These are phyloP conservation scores for Pelochelys cantorii DNA, from an alignment of 2,797 vertebrate species.

Conservation along the genomic window DNA sequence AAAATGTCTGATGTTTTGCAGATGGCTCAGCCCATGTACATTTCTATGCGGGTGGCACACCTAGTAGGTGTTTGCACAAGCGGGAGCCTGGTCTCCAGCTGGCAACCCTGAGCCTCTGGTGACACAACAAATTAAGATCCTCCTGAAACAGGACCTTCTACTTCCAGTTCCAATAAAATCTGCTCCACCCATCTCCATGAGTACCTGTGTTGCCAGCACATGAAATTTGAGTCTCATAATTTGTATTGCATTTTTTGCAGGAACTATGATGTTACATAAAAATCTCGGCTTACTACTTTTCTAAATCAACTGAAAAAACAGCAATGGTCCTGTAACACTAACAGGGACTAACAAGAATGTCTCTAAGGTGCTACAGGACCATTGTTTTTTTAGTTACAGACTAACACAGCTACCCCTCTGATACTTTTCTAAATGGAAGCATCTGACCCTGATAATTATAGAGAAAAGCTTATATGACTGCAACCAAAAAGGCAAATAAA, in stretches of 20 bases:
- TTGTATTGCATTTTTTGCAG: background rate
- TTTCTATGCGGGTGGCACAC: background rate
- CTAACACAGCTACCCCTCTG: too few species aligned
- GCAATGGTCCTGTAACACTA: too few species aligned
- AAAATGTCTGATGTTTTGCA: background rate
- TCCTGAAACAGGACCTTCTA: background rate
- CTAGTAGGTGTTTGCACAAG: background rate
- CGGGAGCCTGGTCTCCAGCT: background rate
- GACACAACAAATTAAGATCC: background rate
- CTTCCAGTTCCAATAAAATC: background rate
- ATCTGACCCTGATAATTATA: background rate
- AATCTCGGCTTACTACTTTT: background rate
- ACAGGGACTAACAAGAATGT: too few species aligned
- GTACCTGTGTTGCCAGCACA: background rate
- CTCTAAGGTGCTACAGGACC: too few species aligned
- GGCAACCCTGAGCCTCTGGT: background rate
- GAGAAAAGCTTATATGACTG: background rate
- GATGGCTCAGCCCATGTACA: background rate
- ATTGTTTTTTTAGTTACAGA: too few species aligned
- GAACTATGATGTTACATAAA: background rate
- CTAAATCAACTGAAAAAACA: background rate
- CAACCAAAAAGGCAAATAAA: background rate
- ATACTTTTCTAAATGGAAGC: background rate
- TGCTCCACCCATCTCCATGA: background rate
- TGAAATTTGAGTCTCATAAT: background rate